These are phyloP conservation scores for Cyrtonyx montezumae DNA, from an alignment of 2,113 vertebrate genomes.

Conservation along the genomic window DNA sequence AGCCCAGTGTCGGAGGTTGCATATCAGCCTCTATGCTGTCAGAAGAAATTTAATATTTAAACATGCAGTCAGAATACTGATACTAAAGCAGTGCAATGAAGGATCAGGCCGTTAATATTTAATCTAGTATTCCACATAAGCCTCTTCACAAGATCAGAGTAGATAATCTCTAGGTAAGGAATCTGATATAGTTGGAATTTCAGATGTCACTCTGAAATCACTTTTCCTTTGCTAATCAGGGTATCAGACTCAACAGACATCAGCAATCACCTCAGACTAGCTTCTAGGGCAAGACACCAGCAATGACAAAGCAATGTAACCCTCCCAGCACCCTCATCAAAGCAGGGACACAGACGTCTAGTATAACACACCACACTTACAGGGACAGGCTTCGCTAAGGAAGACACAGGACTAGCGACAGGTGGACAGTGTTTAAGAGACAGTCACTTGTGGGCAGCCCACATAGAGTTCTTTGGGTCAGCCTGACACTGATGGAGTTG, in stretches of 20 bases:
- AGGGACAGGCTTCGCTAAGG: not conserved
- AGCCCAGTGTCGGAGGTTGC: slow-evolving; percentile 28
- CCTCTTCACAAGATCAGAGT: not conserved
- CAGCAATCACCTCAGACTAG: not conserved
- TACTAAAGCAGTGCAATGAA: not conserved
- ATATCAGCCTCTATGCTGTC: slow-evolving; percentile 12
- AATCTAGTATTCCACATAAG: not conserved
- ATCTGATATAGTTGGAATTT: not conserved
- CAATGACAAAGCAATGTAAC: not conserved
- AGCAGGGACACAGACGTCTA: not conserved
- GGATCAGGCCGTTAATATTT: not conserved
- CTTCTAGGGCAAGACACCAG: not conserved
- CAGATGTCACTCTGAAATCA: not conserved
- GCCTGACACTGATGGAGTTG: not conserved
- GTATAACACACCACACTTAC: accelerated
- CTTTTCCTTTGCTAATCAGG: not conserved
- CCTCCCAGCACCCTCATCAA: not conserved
- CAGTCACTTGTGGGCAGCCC: not conserved
- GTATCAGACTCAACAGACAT: not conserved
- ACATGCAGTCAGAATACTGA: not conserved
- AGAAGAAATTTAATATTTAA: slow-evolving; percentile 40
- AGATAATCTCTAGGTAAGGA: not conserved
- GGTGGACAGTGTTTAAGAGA: not conserved
- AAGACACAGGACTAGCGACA: not conserved
- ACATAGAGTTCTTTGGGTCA: not conserved